phyloP scores from a whole-genome alignment of 2,888 invertebrate genomes.

The Drosophila mulleri region DNA sequence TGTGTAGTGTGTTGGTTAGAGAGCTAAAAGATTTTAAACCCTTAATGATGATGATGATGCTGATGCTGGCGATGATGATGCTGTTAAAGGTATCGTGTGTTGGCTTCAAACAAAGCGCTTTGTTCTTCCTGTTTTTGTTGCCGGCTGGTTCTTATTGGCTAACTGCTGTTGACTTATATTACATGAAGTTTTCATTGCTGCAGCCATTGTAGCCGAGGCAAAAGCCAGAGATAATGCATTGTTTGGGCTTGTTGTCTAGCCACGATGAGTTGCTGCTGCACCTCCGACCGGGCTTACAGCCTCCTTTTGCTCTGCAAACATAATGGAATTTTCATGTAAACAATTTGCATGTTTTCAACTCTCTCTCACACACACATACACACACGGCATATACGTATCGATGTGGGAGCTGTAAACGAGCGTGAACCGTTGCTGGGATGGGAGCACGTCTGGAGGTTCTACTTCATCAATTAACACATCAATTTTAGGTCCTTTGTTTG shows the following conservation, averaged over 20 bases:
- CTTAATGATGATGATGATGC: conserved; percentile 65
- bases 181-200: conserved; percentile 60
- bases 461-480: conserved; percentile 72
- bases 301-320: conserved; percentile 55
- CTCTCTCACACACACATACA: conserved; percentile 11
- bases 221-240: conserved; percentile 66
- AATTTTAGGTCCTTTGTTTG: conserved; percentile 46
- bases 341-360: conserved; percentile 75
- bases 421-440: not conserved
- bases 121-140: conserved; percentile 57
- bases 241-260: conserved; percentile 69
- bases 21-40: conserved; percentile 61
- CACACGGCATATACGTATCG: not conserved
- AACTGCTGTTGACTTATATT: conserved; percentile 75
- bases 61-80: conserved; percentile 37
- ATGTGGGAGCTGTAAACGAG: conserved; percentile 10
- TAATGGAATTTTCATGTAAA: conserved; percentile 79
- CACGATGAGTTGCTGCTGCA: conserved; percentile 56
- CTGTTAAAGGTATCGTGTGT: conserved; percentile 62
- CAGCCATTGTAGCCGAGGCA: conserved; percentile 31
- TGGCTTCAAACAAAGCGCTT: conserved; percentile 61
- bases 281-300: conserved; percentile 41
- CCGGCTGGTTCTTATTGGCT: conserved; percentile 51
- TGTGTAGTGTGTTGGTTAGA: conserved; percentile 23
- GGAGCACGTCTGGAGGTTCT: conserved; percentile 18